Evolutionary conservation across 1,140 invertebrate genomes (phyloP), one percentile per base, ranked within the genome.

Genomic region (Drosophila willistoni): DNA sequence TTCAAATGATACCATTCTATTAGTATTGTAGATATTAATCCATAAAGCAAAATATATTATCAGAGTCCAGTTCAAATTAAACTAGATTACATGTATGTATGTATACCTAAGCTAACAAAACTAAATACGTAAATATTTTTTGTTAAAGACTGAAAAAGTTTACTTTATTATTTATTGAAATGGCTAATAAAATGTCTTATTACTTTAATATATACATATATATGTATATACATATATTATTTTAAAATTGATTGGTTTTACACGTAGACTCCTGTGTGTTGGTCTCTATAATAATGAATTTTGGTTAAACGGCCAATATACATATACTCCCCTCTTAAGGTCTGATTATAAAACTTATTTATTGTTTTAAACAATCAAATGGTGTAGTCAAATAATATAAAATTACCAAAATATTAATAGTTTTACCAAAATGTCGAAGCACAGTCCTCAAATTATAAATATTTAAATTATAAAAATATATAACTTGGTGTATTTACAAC

Each of bases 131-230:
- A n/a, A 39, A 61, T 22, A 62, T 36, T 44, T 62, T 44, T 62
- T 62, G 41, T 62, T 41, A 39, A 62, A 62, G 60, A 62, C 60
- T 62, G 60, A 62, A 62, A 62, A 62, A 25, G 41, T 44, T 62
- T 42, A 62, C 17, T 62, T 62, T 62, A 62, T 22, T 62, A 62
- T 62, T 62, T 62, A 62, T 62, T 62, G 39, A 62, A 62, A 41
- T 36, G 17, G 36, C 60, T 62, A 59, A 59, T 59, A 59, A 59
- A 59, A 59, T 62, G 41, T 62, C 41, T 62, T 42, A 42, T n/a
- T 62, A 42, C 7, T 62, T 19, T 62, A 29, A 29, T 29, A 22
- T 22, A 19, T 19, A 19, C 19, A 19, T 19, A 19, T 1, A 19
- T 19, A 19, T 1, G 1, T 19, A 19, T 1, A 19, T 19, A 25